These are phyloP conservation scores for Calameuta pallipes DNA, from an alignment of 2,888 invertebrate genomes.

Conservation along the genomic window DNA sequence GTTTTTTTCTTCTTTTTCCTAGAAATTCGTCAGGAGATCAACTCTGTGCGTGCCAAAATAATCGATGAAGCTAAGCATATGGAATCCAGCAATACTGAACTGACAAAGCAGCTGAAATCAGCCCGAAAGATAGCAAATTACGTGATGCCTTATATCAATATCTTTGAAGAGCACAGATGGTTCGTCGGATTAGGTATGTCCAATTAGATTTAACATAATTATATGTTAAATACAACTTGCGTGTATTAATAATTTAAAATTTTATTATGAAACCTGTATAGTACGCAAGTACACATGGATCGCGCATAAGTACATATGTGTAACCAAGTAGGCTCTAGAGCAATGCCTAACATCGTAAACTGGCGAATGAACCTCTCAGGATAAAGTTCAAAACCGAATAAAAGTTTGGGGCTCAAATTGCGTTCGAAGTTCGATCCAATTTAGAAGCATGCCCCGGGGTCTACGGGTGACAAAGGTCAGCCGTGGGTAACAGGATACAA, in stretches of 20 bases:
- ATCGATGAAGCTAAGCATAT: slow-evolving; percentile 72
- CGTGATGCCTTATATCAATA: slow-evolving; percentile 63
- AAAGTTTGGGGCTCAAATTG: neutral
- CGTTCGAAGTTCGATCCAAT: neutral
- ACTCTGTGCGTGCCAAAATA: slow-evolving; percentile 69
- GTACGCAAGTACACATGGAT: neutral
- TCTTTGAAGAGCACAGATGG: slow-evolving; percentile 76
- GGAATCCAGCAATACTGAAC: slow-evolving; percentile 72
- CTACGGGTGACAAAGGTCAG: neutral
- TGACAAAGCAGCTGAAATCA: slow-evolving; percentile 67
- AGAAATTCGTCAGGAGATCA: slow-evolving; percentile 74
- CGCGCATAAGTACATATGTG: neutral
- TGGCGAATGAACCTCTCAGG: neutral
- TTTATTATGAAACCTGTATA: neutral
- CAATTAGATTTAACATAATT: neutral
- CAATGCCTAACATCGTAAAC: neutral
- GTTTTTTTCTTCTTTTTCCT: slow-evolving; percentile 37
- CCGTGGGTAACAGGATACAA: neutral
- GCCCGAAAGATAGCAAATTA: slow-evolving; percentile 45
- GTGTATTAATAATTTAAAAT: neutral
- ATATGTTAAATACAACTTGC: neutral
- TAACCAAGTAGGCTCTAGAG: neutral
- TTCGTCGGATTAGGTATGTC: slow-evolving; percentile 72
- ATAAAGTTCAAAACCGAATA: neutral
- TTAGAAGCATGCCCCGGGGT: neutral